These are phyloP conservation scores for Tarsius wallacei DNA, from an alignment of 2,797 vertebrate species.

Conservation along the genomic window DNA sequence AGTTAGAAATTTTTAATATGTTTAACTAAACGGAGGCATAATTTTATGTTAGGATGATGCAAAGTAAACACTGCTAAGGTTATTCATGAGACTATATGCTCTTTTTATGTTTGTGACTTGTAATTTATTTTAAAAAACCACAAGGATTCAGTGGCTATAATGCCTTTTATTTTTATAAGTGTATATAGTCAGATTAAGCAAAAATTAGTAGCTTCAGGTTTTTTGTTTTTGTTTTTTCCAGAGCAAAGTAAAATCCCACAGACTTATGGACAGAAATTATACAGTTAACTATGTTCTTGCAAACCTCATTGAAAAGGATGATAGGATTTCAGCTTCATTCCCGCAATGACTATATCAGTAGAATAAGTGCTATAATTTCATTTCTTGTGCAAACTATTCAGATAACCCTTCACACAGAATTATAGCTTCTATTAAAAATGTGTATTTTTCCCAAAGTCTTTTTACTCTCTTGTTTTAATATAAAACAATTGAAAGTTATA, in stretches of 20 bases:
- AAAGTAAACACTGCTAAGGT: not conserved
- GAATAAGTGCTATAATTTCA: conserved; percentile 89
- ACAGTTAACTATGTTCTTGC: conserved; percentile 27
- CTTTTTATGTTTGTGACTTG: not conserved
- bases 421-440: conserved; percentile 91
- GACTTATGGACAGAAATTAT: not conserved
- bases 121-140: conserved; percentile 46
- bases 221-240: not conserved
- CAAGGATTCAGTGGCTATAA: conserved; percentile 9
- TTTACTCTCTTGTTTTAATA: conserved; percentile 88
- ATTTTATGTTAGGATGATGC: not conserved
- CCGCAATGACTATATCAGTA: conserved; percentile 74
- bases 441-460: conserved; percentile 87
- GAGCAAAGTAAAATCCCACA: not conserved
- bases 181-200: not conserved
- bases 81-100: not conserved
- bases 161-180: conserved; percentile 8
- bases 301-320: conserved; percentile 41
- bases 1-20: not conserved
- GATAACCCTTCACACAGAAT: conserved; percentile 89
- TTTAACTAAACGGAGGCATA: conserved; percentile 22
- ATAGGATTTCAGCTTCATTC: conserved; percentile 77
- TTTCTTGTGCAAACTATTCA: conserved; percentile 89
- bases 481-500: conserved; percentile 91
- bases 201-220: conserved; percentile 6